phyloP scores from a whole-genome alignment of 1,140 invertebrate genomes.

The Elysia chlorotica region DNA sequence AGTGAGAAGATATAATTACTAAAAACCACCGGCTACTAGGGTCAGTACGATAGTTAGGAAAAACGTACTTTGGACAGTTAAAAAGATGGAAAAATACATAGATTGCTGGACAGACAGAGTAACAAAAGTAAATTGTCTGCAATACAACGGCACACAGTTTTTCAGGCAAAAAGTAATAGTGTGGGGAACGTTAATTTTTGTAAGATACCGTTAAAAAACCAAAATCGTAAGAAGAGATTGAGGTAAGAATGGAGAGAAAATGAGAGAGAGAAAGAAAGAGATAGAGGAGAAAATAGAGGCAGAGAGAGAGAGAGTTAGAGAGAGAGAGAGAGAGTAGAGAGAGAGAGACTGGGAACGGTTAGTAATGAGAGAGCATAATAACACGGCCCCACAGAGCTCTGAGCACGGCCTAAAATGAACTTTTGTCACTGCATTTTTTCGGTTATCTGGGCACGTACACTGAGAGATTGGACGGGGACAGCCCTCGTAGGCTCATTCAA shows the following conservation, averaged over 20 bases:
- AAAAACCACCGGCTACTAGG: too few species aligned
- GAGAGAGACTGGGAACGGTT: not conserved
- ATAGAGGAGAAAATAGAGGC: not conserved
- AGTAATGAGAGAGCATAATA: not conserved
- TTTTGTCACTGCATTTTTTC: too few species aligned
- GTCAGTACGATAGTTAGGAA: too few species aligned
- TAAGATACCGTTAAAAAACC: too few species aligned
- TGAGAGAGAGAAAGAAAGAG: not conserved
- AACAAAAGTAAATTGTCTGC: not conserved
- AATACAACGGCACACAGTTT: not conserved
- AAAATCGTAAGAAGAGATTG: not conserved
- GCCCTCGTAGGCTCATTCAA: too few species aligned
- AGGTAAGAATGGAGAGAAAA: not conserved
- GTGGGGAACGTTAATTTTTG: too few species aligned
- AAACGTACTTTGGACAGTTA: too few species aligned
- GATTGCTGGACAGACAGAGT: not conserved
- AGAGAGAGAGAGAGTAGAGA: not conserved
- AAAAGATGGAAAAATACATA: not conserved
- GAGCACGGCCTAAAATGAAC: too few species aligned
- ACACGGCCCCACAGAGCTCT: too few species aligned
- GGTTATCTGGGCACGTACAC: too few species aligned
- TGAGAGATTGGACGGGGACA: too few species aligned
- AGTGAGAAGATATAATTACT: too few species aligned
- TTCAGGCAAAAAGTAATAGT: not conserved
- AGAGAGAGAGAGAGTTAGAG: not conserved